These are phyloP conservation scores for Tetramorium parvispinum DNA, from an alignment of 1,140 invertebrate genomes.

Conservation along the genomic window DNA sequence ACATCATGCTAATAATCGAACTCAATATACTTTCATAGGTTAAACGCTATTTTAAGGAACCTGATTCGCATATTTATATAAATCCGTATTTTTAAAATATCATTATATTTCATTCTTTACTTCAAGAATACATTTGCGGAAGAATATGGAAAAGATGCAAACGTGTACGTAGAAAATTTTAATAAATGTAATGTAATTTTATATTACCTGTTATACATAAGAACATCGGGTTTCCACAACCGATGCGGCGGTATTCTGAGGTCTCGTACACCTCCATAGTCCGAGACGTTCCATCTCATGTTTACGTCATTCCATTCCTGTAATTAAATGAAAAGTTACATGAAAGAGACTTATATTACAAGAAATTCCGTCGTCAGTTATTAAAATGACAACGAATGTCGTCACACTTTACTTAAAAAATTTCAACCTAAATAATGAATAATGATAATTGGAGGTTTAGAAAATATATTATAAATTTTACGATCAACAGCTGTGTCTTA, in stretches of 20 bases:
- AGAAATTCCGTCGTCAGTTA: background rate
- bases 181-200: slow-evolving; percentile 29
- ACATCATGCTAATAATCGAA: slow-evolving; percentile 8
- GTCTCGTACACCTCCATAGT: slow-evolving; percentile 98
- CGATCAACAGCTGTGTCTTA: background rate
- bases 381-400: background rate
- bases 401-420: background rate
- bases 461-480: background rate
- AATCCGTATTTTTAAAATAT: background rate
- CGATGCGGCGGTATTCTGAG: slow-evolving; percentile 97
- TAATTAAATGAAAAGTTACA: slow-evolving; percentile 62
- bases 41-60: background rate
- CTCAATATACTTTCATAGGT: slow-evolving; percentile 2
- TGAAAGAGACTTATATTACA: background rate
- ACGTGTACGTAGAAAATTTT: background rate
- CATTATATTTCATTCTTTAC: background rate
- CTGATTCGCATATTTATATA: background rate
- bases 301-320: slow-evolving; percentile 99
- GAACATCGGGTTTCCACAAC: slow-evolving; percentile 99
- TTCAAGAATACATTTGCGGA: background rate
- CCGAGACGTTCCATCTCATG: slow-evolving; percentile 97
- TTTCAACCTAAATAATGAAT: background rate
- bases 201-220: slow-evolving; percentile 98
- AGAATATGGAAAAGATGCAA: background rate
- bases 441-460: too few species aligned